These are phyloP conservation scores for Naja naja DNA, from an alignment of 2,113 vertebrate genomes.

Conservation along the genomic window DNA sequence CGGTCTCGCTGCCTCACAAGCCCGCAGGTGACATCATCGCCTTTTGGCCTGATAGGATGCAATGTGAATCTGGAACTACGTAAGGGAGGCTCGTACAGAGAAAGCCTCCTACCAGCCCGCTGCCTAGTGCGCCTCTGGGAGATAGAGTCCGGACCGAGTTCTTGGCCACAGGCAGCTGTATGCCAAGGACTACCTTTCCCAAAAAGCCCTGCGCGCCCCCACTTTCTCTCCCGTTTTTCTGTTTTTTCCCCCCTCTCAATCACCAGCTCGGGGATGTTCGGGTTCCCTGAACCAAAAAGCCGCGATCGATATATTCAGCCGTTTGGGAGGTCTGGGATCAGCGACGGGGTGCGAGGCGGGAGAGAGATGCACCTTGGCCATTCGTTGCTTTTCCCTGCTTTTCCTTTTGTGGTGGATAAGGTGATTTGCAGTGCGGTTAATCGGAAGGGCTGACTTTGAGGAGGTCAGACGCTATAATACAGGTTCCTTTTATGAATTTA, in stretches of 20 bases:
- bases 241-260: not conserved
- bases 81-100: constrained; percentile 42
- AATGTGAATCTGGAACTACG: constrained; percentile 41
- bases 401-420: not conserved
- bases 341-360: too few species aligned
- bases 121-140: constrained; percentile 49
- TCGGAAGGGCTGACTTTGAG: not conserved
- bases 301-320: accelerated
- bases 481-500: not conserved
- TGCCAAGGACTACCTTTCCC: constrained; percentile 55
- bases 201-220: not conserved
- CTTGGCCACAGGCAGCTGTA: accelerated
- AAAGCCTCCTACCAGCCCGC: not conserved
- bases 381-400: not conserved
- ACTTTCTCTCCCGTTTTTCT: not conserved
- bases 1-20: constrained; percentile 50
- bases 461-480: not conserved
- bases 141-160: constrained; percentile 32
- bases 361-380: not conserved
- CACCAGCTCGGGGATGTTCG: accelerated
- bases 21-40: constrained; percentile 78
- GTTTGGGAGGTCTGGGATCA: not conserved
- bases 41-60: constrained; percentile 54
- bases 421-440: not conserved
- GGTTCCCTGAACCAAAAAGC: not conserved